Base-by-base conservation (phyloP, 2,113 vertebrate species). In the Pedetes capensis region DNA sequence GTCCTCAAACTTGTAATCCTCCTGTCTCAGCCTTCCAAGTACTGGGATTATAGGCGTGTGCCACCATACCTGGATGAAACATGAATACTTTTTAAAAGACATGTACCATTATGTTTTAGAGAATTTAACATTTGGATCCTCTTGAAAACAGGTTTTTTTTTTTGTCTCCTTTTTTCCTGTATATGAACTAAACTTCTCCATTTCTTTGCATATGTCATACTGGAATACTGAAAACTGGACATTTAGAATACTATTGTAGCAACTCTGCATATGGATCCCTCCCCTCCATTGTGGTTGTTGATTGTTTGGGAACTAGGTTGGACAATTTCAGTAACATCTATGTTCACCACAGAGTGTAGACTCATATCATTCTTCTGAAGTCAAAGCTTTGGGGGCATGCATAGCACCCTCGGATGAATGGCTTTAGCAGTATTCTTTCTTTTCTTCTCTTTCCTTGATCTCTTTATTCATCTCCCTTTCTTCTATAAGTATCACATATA, bases 41-140 rank as follows among this genome's bases (percentile, higher is more conserved):
- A n/a, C n/a, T n/a, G n/a, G n/a, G n/a, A n/a, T n/a, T n/a, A n/a
- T n/a, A n/a, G n/a, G n/a, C n/a, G n/a, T n/a, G n/a, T n/a, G n/a
- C n/a, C n/a, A n/a, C n/a, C n/a, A n/a, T n/a, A n/a, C n/a, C n/a
- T n/a, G n/a, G n/a, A n/a, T n/a, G n/a, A n/a, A 76, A 75, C 29
- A 55, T 75, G 49, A 79, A 47, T 89, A 63, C 86, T 79, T 84
- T 84, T 63, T 59, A 37, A 80, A 89, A 78, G 25, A 75, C 6
- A 87, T 29, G 37, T 82, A 80, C 84, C 84, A 78, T 53, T 47
- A 71, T 91, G 32, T 44, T 95, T 86, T 82, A 72, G 17, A 86
- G 61, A 86, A 22, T 55, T 71, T 32, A 9, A 57, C 11, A 86
- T 44, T 55, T 71, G 49, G 25, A 59, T 59, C 20, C 37, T 87